Conservation (phyloP, 2,888 invertebrate genomes). For the Drosophila rubida region DNA sequence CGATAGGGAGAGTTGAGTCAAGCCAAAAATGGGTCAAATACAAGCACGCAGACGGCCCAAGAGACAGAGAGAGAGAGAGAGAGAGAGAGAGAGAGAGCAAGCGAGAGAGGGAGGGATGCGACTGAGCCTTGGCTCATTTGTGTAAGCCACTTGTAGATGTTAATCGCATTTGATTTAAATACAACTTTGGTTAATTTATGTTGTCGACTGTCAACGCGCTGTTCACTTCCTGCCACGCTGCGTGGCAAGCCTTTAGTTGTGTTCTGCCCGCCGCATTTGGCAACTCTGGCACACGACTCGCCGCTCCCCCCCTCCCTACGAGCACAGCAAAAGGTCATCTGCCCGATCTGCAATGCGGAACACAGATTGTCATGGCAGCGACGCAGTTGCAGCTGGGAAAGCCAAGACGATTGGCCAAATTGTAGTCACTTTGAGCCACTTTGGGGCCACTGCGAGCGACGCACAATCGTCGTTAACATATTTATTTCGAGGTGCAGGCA, state of each 20-base stretch:
- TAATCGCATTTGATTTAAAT: conserved; percentile 79
- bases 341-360: conserved; percentile 27
- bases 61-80: background rate
- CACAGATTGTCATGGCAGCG: background rate
- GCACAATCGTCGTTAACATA: too few relatives aligned
- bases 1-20: background rate
- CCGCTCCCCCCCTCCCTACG: background rate
- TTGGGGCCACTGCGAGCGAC: too few relatives aligned
- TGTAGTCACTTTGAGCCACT: too few relatives aligned
- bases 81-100: background rate
- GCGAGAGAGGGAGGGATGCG: background rate
- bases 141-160: conserved; percentile 59
- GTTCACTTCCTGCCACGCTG: conserved; percentile 66
- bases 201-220: conserved; percentile 72
- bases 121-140: conserved; percentile 15
- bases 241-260: conserved; percentile 41
- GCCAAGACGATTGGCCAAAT: too few relatives aligned
- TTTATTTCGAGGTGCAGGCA: too few relatives aligned
- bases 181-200: conserved; percentile 80
- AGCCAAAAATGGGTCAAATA: conserved; percentile 70
- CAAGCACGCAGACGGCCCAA: background rate
- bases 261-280: conserved; percentile 48
- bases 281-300: conserved; percentile 52
- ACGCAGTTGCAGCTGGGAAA: too few relatives aligned
- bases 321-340: conserved; percentile 42